These are phyloP conservation scores for Pelusios castaneus DNA, from an alignment of 2,113 vertebrate species.

Conservation along the genomic window DNA sequence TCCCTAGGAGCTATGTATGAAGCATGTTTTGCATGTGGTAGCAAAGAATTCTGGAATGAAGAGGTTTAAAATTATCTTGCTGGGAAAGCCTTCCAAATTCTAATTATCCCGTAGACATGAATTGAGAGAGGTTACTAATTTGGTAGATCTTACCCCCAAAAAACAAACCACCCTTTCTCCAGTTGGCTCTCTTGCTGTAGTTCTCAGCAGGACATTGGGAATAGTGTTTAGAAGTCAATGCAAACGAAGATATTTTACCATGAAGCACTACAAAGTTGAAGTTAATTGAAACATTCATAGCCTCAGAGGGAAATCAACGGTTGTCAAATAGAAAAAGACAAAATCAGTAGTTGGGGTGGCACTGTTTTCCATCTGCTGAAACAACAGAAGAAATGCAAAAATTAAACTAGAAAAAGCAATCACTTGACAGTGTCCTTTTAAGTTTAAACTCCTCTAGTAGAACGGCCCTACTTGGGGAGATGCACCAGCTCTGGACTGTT, in stretches of 20 bases:
- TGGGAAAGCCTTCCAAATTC: background rate
- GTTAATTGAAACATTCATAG: slow-evolving; percentile 73
- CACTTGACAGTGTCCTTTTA: slow-evolving; percentile 37
- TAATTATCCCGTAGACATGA: background rate
- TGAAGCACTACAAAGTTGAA: slow-evolving; percentile 61
- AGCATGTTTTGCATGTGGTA: background rate
- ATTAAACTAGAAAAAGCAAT: slow-evolving; percentile 51
- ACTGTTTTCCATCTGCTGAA: slow-evolving; percentile 46
- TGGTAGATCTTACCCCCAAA: background rate
- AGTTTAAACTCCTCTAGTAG: slow-evolving; percentile 1
- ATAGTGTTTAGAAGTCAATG: slow-evolving; percentile 42
- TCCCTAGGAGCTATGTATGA: background rate
- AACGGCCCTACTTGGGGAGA: background rate
- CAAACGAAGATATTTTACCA: slow-evolving; percentile 63
- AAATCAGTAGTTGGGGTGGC: slow-evolving; percentile 48
- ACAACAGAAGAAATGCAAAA: slow-evolving; percentile 51
- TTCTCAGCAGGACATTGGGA: slow-evolving; percentile 48
- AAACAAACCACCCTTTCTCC: slow-evolving; percentile 37
- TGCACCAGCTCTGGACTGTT: background rate
- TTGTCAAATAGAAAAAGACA: slow-evolving; percentile 60
- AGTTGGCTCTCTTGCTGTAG: background rate
- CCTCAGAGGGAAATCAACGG: slow-evolving; percentile 54
- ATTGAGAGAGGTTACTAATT: slow-evolving; percentile 47
- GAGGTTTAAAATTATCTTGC: background rate
- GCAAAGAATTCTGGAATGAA: background rate